phyloP scores from a whole-genome alignment of 2,888 invertebrate species.

The Cheilosia variabilis region DNA sequence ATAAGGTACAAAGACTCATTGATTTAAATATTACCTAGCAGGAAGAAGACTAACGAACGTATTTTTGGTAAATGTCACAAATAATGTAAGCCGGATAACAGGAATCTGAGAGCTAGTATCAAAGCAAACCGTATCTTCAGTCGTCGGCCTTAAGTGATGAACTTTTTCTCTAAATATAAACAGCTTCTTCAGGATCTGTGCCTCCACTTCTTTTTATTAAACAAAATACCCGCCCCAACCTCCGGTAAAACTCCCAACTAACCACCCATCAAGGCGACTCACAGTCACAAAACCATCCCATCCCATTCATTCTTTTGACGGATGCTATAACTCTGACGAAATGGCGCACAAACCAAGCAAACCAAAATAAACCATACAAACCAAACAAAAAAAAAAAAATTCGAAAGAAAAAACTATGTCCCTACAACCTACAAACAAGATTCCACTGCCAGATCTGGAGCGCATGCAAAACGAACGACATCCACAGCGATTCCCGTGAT shows the following conservation, averaged over 20 bases:
- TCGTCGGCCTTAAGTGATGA: too few relatives aligned
- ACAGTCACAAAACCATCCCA: neutral
- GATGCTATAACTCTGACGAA: constrained; percentile 65
- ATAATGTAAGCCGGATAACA: too few relatives aligned
- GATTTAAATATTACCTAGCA: too few relatives aligned
- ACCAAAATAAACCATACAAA: neutral
- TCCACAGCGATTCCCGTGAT: constrained; percentile 61
- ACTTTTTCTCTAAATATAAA: too few relatives aligned
- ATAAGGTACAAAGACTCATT: too few relatives aligned
- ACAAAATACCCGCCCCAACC: too few relatives aligned
- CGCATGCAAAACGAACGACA: constrained; percentile 66
- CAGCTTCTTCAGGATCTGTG: too few relatives aligned
- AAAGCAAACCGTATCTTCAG: too few relatives aligned
- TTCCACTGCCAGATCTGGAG: constrained; percentile 39
- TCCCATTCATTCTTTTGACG: constrained; percentile 57
- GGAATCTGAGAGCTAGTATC: too few relatives aligned
- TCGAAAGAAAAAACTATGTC: neutral
- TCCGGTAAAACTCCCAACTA: neutral
- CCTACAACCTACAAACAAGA: constrained; percentile 49
- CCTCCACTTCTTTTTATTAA: too few relatives aligned
- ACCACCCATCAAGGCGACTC: neutral
- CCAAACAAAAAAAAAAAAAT: neutral
- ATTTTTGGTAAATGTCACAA: too few relatives aligned
- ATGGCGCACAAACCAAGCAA: constrained; percentile 32
- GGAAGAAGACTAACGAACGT: too few relatives aligned